Conservation (phyloP, 2,888 invertebrate genomes). For the Heteromurus nitidus region DNA sequence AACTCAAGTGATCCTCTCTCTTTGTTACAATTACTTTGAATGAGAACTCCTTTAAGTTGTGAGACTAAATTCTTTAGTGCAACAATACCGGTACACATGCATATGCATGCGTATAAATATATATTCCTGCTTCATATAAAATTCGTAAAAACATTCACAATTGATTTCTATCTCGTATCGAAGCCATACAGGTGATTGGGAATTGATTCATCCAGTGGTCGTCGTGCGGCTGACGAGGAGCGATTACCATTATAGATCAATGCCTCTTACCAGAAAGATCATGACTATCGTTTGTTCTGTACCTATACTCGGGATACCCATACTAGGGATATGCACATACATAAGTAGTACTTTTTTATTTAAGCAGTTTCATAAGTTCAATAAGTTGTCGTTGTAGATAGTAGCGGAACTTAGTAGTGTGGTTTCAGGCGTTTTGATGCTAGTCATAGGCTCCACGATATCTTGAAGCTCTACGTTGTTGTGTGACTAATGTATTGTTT, state of each 20-base stretch:
- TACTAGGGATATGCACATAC: no score
- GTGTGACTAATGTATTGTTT: constrained; percentile 57
- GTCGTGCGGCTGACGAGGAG: constrained; percentile 33
- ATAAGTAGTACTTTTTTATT: no score
- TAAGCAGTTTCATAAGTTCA: no score
- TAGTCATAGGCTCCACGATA: not conserved
- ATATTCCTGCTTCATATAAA: no score
- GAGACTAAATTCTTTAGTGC: no score
- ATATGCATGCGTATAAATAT: no score
- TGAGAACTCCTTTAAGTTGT: no score
- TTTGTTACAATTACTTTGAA: constrained; percentile 15
- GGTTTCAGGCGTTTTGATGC: not conserved
- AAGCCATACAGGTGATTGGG: not conserved
- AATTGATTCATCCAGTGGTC: constrained; percentile 24
- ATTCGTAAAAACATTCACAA: no score
- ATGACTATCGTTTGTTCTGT: not conserved
- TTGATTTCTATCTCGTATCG: no score
- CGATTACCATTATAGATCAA: constrained; percentile 56
- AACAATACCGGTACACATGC: no score
- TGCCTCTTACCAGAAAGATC: not conserved
- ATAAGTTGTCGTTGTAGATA: not conserved
- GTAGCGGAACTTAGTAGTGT: constrained; percentile 43
- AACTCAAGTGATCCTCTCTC: not conserved
- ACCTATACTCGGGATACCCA: no score
- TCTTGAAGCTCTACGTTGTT: not conserved